phyloP scores from a whole-genome alignment of 2,797 vertebrate genomes.

The Babyrousa celebensis region DNA sequence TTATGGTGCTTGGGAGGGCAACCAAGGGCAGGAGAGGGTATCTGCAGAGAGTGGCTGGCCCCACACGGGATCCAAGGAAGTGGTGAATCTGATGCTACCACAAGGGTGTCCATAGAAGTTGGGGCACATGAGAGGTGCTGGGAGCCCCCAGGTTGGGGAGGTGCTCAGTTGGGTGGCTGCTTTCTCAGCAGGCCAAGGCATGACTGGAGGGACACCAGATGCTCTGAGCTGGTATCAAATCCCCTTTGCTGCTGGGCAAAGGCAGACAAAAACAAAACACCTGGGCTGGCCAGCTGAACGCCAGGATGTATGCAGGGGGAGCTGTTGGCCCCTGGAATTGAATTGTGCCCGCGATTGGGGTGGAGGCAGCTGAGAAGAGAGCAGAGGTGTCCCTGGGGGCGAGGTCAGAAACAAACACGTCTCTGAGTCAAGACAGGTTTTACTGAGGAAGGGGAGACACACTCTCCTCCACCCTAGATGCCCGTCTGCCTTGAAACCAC shows the following conservation, averaged over 20 bases:
- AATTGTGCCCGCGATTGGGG: background rate
- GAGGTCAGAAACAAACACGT: background rate
- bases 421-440: background rate
- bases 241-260: background rate
- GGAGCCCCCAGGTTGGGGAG: background rate
- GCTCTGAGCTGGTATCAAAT: conserved; percentile 37
- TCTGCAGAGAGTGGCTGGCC: background rate
- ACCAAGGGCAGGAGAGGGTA: background rate
- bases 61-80: background rate
- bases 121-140: background rate
- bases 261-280: conserved; percentile 45
- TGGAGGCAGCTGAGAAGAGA: background rate
- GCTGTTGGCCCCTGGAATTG: background rate
- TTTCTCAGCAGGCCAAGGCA: conserved; percentile 9
- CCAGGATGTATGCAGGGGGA: background rate
- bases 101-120: background rate
- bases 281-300: background rate
- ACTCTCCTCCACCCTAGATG: background rate
- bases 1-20: background rate
- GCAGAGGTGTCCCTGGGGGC: background rate
- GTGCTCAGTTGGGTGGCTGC: background rate
- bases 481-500: background rate
- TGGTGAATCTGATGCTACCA: background rate
- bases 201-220: conserved; percentile 43
- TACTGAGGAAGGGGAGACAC: background rate